Base-by-base conservation (phyloP, 2,888 invertebrate species). In the Margaritifera margaritifera region DNA sequence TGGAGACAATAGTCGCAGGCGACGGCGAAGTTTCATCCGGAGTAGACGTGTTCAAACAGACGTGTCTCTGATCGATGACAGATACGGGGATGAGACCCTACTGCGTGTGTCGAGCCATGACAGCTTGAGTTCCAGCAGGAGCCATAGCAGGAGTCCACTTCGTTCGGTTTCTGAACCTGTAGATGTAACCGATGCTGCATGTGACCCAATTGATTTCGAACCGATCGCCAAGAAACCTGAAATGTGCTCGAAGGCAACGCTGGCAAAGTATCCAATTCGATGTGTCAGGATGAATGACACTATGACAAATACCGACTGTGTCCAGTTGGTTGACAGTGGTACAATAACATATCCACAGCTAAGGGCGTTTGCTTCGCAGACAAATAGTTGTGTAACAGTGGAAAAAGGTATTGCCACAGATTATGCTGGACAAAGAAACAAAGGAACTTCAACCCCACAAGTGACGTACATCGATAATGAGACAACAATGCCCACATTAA, bases 401-500 rank as follows among this genome's bases (percentile, higher is more conserved):
- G 74, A 74, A 53, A 77, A 75, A 59, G 64, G 69, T 6, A 72
- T 79, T 51, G 77, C 69, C 8, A 83, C 83, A n/a, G 82, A 84
- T 71, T 77, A 75, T 50, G 70, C 80, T 11, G 82, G 82, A 22
- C 81, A 83, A 60, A 62, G 71, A 57, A 78, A 80, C 54, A 82
- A 84, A 76, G 69, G 78, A 24, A 83, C 82, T 25, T 74, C 78
- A 6, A 84, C 83, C 2, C 78, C 76, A 42, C 72, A 68, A 56
- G 65, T 82, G 55, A 72, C 74, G 27, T 68, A 73, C 22, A 74
- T 75, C 25, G 82, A 85, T 66, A 79, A 70, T 52, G 79, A 80
- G 55, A 84, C 85, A 8, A 74, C 69, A 61, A 84, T 83, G 78
- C 80, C 81, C 4, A 62, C 76, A 1, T 63, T 83, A 25, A 72